These are phyloP conservation scores for Paracanthobrama guichenoti DNA, from an alignment of 2,113 vertebrate genomes.

Conservation along the genomic window DNA sequence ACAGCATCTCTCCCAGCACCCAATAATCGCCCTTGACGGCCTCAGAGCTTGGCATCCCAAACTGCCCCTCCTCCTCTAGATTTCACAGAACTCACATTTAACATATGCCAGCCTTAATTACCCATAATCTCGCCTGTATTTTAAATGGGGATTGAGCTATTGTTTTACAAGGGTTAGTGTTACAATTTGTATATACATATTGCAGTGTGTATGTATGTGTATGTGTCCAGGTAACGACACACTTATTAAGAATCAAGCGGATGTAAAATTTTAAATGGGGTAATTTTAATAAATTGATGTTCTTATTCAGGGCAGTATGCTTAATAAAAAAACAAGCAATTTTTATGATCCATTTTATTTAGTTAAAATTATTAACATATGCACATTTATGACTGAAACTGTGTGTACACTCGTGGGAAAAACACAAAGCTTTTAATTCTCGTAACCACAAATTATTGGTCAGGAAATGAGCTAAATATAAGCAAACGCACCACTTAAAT, in stretches of 20 bases:
- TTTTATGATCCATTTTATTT: not conserved
- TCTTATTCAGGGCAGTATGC: not conserved
- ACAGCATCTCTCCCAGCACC: conserved; percentile 36
- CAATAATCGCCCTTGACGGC: conserved; percentile 48
- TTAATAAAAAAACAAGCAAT: not conserved
- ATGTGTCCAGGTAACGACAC: too few relatives aligned
- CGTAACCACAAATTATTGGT: too few relatives aligned
- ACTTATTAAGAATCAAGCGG: too few relatives aligned
- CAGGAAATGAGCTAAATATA: too few relatives aligned
- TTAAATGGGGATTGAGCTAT: not conserved
- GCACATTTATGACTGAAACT: too few relatives aligned
- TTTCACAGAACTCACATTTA: conserved; percentile 9
- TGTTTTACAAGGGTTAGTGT: not conserved
- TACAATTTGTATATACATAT: not conserved
- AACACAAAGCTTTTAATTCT: too few relatives aligned
- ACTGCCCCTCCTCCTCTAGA: not conserved
- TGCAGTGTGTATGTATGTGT: too few relatives aligned
- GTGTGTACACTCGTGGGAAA: too few relatives aligned
- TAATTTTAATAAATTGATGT: too few relatives aligned
- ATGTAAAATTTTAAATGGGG: too few relatives aligned
- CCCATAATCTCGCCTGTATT: not conserved
- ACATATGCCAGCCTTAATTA: conserved; percentile 34
- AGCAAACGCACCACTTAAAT: too few relatives aligned
- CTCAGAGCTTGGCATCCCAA: conserved; percentile 1
- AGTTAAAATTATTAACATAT: too few relatives aligned